A percentile compares a stretch with the other conserved stretches of the same genome.
Conservation (phyloP, 2,888 invertebrate species). For the Tillus elongatus region DNA sequence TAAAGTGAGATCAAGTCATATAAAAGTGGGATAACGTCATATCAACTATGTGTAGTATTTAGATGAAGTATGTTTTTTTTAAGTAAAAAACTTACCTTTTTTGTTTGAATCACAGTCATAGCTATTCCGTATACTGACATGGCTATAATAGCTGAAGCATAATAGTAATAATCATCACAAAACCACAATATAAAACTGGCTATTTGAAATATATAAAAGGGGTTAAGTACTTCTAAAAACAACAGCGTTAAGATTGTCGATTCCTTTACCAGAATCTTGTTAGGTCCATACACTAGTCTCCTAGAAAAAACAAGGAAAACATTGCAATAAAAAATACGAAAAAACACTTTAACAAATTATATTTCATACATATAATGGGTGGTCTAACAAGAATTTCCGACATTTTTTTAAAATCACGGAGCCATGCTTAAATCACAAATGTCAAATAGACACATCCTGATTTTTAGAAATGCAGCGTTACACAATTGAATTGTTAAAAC, state of each 20-base stretch:
- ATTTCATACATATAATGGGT: too few relatives aligned
- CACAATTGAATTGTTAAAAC: too few relatives aligned
- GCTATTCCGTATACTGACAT: constrained; percentile 77
- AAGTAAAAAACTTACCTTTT: constrained; percentile 52
- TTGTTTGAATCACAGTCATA: constrained; percentile 76
- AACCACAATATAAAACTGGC: constrained; percentile 87
- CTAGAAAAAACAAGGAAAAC: constrained; percentile 40
- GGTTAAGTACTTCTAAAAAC: constrained; percentile 78
- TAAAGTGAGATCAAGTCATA: too few relatives aligned
- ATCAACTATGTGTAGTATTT: too few relatives aligned
- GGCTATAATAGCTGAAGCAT: constrained; percentile 74
- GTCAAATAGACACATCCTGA: too few relatives aligned
- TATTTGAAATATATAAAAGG: constrained; percentile 92
- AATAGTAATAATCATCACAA: constrained; percentile 80
- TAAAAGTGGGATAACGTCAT: too few relatives aligned
- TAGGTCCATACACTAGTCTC: constrained; percentile 70
- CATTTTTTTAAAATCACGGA: too few relatives aligned
- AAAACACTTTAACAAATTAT: too few relatives aligned
- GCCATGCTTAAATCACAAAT: too few relatives aligned
- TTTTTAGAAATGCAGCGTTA: too few relatives aligned
- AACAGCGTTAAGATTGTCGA: constrained; percentile 62
- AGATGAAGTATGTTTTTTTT: too few relatives aligned
- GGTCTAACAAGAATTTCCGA: too few relatives aligned
- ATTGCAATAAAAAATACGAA: not conserved
- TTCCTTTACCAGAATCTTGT: constrained; percentile 75